Base-by-base conservation (phyloP, 2,888 invertebrate genomes). In the Cerceris rybyensis region DNA sequence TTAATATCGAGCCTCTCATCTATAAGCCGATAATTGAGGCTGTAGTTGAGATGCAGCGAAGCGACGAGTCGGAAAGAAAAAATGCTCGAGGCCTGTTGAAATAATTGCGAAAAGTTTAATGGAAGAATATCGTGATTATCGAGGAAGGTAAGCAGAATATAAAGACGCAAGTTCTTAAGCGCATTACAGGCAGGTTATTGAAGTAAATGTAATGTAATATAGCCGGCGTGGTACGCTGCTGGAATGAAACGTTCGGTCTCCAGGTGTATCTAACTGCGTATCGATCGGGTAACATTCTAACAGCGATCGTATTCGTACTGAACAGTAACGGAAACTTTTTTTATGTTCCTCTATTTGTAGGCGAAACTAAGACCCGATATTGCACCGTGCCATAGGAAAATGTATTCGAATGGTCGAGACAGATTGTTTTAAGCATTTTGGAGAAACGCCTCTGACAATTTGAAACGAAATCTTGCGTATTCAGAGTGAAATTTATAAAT, bases 231-330 rank as follows among this genome's bases (percentile, higher is more conserved):
- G 67, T 50, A 49, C 17, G 58, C 41, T 69, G 28, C n/a, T 11
- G 63, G 42, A 57, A 70, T 63, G 49, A 63, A 63, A 61, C 16
- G 49, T 28, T 14, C 28, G 57, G 63, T 64, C 57, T 64, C 64
- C 70, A 64, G 63, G 64, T 70, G 70, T 57, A 50, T 58, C 50
- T 70, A 63, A 64, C 57, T 64, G 57, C 42, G 50, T 41, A 64
- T 64, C 70, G 70, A 70, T 70, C 61, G 49, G 13, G 42, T 11
- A 49, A 43, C 57, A 50, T 57, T 64, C 58, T 64, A 64, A 58
- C 42, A 64, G 58, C 55, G 58, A 69, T 69, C 46, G 55, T 43
- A 55, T 61, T 61, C 46, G 55, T 55, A 43, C 42, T 13, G 54
- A 52, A 54, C 8, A 46, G 61, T 17, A 46, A 7, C 8, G 69